phyloP scores from a whole-genome alignment of 2,888 invertebrate genomes.

The Cactoblastis cactorum region DNA sequence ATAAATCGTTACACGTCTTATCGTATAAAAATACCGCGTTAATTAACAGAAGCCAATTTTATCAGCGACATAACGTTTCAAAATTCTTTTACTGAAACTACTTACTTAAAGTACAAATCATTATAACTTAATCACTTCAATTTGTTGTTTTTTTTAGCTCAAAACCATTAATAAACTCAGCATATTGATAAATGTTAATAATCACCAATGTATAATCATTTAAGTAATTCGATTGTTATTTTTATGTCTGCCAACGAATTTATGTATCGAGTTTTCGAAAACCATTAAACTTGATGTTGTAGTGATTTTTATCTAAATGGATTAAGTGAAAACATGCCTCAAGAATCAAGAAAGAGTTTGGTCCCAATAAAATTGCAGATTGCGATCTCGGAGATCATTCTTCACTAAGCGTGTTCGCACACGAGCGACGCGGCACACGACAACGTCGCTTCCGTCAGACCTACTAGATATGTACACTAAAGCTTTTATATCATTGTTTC shows the following conservation, averaged over 20 bases:
- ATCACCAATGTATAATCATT: slow-evolving; percentile 15
- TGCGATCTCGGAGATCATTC: slow-evolving; percentile 28
- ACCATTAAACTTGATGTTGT: slow-evolving; percentile 39
- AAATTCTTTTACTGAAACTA: not conserved
- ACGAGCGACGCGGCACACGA: too few relatives aligned
- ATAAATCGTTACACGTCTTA: too few relatives aligned
- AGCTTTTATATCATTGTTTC: too few relatives aligned
- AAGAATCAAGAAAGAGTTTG: slow-evolving; percentile 35
- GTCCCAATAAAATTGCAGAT: slow-evolving; percentile 44
- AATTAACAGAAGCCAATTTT: too few relatives aligned
- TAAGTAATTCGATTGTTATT: slow-evolving; percentile 11
- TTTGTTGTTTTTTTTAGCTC: not conserved
- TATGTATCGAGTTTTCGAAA: slow-evolving; percentile 42
- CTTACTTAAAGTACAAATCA: not conserved
- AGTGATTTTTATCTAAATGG: slow-evolving; percentile 57
- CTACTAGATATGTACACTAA: too few relatives aligned
- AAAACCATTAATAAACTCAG: not conserved
- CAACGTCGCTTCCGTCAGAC: too few relatives aligned
- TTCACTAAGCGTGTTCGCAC: too few relatives aligned
- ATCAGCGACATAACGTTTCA: not conserved
- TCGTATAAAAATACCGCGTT: too few relatives aligned
- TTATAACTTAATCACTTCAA: not conserved
- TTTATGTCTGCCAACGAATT: slow-evolving; percentile 21
- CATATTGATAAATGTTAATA: slow-evolving; percentile 12
- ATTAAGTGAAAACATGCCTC: slow-evolving; percentile 52